Evolutionary conservation across 2,797 vertebrate genomes (phyloP), one percentile per base, ranked within the genome.

Genomic region (Sebastes minor): DNA sequence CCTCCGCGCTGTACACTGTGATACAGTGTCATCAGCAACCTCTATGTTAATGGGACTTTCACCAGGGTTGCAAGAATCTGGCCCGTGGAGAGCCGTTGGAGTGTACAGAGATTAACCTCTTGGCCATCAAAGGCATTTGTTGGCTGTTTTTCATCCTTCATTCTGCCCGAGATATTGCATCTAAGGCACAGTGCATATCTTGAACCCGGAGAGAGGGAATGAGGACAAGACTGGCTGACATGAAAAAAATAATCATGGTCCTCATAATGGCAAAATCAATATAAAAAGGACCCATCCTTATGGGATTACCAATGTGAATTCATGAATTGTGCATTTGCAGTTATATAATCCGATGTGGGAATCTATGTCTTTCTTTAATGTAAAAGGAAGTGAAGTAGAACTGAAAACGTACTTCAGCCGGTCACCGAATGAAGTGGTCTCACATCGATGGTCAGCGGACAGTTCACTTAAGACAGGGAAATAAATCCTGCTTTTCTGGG

Each of bases 41-140:
- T 91, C 87, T 71, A 85, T 90, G 89, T 88, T 94, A 93, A 92
- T 92, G 81, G 86, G 80, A 68, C 78, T 88, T 88, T 88, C 68
- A 80, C 68, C 71, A 25, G 77, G 85, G 71, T 82, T 85, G 87
- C 67, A 89, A 60, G 60, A 84, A 84, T 82, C 38, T 62, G 71
- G 71, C 76, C 80, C n/a, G 1, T 23, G 60, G 75, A 88, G 83
- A 79, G 76, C 53, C 28, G 16, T 77, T 74, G 25, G 46, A 81
- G 72, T 81, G 74, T 74, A 64, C 62, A 63, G 71, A 87, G 86
- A 92, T 92, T 88, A 88, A 88, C 83, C 87, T 84, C 52, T 52
- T 76, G 74, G 71, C 65, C 66, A 86, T 82, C 28, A 63, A 62
- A 76, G 55, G 64, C 66, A 78, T 87, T 80, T 83, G 62, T 85